phyloP scores from a whole-genome alignment of 64 coral and sea anemone genomes.

The Stylophora pistillata region DNA sequence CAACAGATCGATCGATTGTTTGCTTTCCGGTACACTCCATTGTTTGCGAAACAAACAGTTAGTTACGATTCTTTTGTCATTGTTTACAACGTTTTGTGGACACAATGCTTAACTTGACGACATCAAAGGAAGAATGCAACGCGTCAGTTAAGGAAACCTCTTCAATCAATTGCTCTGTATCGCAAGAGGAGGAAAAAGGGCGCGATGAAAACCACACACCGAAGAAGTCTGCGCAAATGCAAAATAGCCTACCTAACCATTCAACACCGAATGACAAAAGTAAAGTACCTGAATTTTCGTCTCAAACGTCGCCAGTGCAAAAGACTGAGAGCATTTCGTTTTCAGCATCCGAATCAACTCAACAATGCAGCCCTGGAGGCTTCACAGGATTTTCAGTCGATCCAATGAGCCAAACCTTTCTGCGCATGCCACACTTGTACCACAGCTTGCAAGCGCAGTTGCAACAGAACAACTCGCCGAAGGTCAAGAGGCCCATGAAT shows the following conservation, averaged over 20 bases:
- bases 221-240: neutral
- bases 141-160: constrained; percentile 16
- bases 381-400: constrained; percentile 83
- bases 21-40: neutral
- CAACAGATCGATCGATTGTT: constrained; percentile 24
- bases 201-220: neutral
- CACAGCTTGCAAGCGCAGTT: constrained; percentile 82
- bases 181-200: neutral
- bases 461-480: constrained; percentile 53
- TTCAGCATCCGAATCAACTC: neutral
- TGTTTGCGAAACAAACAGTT: constrained; percentile 51
- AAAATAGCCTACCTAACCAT: neutral
- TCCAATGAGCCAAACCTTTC: constrained; percentile 94
- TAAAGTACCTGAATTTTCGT: neutral
- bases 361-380: neutral
- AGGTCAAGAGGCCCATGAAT: constrained; percentile 94
- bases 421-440: constrained; percentile 90
- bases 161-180: neutral
- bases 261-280: constrained; percentile 12
- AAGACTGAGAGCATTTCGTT: neutral
- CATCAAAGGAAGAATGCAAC: constrained; percentile 28
- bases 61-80: constrained; percentile 10
- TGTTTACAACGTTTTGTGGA: neutral
- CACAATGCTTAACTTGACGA: constrained; percentile 48
- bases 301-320: neutral